phyloP scores from a whole-genome alignment of 2,113 vertebrate genomes.

The Bubo bubo region DNA sequence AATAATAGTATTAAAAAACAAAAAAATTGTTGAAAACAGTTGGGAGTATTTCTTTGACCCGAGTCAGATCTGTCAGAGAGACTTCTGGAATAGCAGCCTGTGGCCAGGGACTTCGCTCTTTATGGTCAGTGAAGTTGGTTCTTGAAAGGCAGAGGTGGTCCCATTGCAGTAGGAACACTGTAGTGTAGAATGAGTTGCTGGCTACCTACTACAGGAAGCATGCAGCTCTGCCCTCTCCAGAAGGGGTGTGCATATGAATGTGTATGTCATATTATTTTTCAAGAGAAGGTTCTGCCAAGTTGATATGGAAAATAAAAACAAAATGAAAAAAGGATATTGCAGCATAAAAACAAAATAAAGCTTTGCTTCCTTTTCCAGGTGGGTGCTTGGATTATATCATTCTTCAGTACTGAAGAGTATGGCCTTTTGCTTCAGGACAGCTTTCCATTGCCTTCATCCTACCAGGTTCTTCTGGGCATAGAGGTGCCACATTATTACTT shows the following conservation, averaged over 20 bases:
- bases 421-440: conserved; percentile 90
- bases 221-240: not conserved
- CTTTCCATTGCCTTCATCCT: conserved; percentile 79
- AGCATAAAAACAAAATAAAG: not conserved
- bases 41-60: not conserved
- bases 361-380: conserved; percentile 71
- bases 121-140: not conserved
- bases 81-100: not conserved
- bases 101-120: not conserved
- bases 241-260: not conserved
- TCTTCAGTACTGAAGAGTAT: conserved; percentile 92
- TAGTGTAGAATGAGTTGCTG: not conserved
- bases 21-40: not conserved
- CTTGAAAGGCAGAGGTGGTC: not conserved
- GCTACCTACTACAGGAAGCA: not conserved
- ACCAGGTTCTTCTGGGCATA: conserved; percentile 85
- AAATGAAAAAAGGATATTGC: not conserved
- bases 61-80: not conserved
- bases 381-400: conserved; percentile 84
- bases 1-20: not conserved
- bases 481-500: conserved; percentile 94
- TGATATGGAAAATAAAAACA: conserved; percentile 17
- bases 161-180: not conserved
- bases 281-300: not conserved
- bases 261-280: not conserved